Percentiles rank a stretch among this genome's conserved stretches.
These are phyloP conservation scores for Eustalomyia histrio DNA, from an alignment of 2,888 invertebrate genomes.

Conservation along the genomic window DNA sequence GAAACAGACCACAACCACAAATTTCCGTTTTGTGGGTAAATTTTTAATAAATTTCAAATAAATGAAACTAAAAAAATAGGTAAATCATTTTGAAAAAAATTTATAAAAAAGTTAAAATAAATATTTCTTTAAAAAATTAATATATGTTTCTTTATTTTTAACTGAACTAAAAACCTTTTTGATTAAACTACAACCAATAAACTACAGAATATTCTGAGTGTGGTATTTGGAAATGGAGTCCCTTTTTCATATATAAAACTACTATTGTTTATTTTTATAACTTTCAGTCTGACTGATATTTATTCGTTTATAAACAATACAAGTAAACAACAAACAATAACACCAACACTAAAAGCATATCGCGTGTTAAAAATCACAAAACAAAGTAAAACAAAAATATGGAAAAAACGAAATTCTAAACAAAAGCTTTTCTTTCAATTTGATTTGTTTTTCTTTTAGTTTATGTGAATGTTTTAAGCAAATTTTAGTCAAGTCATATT, in stretches of 20 bases:
- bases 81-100: no score
- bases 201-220: no score
- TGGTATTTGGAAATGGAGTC: no score
- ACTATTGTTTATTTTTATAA: slow-evolving; percentile 47
- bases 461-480: not conserved
- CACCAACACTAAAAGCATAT: slow-evolving; percentile 71
- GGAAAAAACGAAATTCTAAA: not conserved
- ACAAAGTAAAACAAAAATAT: not conserved
- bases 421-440: slow-evolving; percentile 32
- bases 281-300: slow-evolving; percentile 43
- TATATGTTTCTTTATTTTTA: no score
- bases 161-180: no score
- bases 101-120: no score
- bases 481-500: slow-evolving; percentile 23
- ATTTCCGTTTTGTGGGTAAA: no score
- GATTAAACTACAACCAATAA: no score
- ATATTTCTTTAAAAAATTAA: no score
- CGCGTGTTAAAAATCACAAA: slow-evolving; percentile 73
- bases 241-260: not conserved
- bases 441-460: slow-evolving; percentile 15
- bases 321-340: slow-evolving; percentile 43
- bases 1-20: no score
- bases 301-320: slow-evolving; percentile 63
- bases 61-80: no score
- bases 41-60: no score